Evolutionary conservation across 2,797 vertebrate genomes (phyloP).

Genomic region (Octomys mimax): DNA sequence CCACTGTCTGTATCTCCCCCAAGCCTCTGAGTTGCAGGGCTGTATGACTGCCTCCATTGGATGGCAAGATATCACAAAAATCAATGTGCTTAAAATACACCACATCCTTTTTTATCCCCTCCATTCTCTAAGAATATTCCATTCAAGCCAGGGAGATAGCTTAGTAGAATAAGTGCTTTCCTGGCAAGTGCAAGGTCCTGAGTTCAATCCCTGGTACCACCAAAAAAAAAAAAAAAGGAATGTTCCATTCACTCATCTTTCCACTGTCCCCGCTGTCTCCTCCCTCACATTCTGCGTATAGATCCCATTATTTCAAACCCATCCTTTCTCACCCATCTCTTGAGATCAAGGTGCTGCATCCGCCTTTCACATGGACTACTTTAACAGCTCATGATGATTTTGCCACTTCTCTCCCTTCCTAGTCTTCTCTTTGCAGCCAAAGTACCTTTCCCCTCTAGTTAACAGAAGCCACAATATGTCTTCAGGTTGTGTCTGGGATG

Average conservation of each 20-base stretch:
- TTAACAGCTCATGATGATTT: neutral
- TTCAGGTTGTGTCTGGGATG: neutral
- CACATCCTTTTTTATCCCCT: neutral
- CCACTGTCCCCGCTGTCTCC: neutral
- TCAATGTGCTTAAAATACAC: slow-evolving; percentile 14
- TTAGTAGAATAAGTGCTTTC: no score
- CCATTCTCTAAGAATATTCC: neutral
- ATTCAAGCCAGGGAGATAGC: neutral
- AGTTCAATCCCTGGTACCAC: no score
- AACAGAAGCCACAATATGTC: neutral
- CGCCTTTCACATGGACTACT: neutral
- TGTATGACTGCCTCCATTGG: neutral
- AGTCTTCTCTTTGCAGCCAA: neutral
- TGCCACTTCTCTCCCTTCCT: neutral
- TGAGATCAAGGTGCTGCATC: neutral
- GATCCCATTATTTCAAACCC: neutral
- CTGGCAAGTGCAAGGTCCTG: no score
- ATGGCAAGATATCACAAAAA: slow-evolving; percentile 2
- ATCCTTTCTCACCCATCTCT: neutral
- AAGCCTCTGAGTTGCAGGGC: neutral
- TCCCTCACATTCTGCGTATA: neutral
- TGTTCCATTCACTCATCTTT: neutral
- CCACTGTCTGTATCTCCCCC: neutral
- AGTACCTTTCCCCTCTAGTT: neutral
- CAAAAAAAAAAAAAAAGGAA: no score